Percentiles rank a stretch among this genome's conserved stretches.
Conservation (phyloP, 2,797 vertebrate species). For the Characodon lateralis region DNA sequence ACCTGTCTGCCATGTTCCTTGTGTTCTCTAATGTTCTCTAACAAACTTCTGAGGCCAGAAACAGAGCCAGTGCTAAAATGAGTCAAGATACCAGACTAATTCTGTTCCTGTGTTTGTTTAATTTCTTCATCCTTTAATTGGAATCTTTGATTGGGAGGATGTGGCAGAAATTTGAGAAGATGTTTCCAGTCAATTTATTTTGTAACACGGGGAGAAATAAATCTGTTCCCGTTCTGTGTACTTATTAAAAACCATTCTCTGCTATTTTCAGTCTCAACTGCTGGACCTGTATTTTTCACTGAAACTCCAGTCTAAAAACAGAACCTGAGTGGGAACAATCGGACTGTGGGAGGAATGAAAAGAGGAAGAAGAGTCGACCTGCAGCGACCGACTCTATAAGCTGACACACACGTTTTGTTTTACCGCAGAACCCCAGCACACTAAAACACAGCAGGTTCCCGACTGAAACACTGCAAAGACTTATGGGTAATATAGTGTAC, state of each 20-base stretch:
- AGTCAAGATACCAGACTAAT: too few species aligned
- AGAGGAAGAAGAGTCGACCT: constrained; percentile 35
- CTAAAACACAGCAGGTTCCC: neutral
- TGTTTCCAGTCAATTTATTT: neutral
- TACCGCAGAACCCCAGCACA: too few species aligned
- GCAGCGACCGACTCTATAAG: too few species aligned
- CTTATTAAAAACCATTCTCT: neutral
- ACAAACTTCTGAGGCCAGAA: too few species aligned
- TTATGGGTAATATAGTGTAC: neutral
- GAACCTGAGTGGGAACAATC: neutral
- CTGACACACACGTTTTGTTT: too few species aligned
- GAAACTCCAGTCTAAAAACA: neutral
- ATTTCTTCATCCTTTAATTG: neutral
- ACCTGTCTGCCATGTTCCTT: too few species aligned
- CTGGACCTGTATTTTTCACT: neutral
- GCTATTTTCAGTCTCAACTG: neutral
- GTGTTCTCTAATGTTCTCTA: too few species aligned
- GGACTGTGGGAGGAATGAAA: constrained; percentile 27
- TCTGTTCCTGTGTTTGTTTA: too few species aligned
- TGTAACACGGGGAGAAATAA: neutral
- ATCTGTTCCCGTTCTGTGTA: neutral
- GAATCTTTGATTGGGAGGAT: neutral
- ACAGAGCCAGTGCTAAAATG: too few species aligned
- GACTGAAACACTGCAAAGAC: neutral
- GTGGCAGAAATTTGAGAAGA: neutral